Percentiles rank a stretch among this genome's conserved stretches.
Conservation (phyloP, 1,140 invertebrate species). For the Drosophila malerkotliana region DNA sequence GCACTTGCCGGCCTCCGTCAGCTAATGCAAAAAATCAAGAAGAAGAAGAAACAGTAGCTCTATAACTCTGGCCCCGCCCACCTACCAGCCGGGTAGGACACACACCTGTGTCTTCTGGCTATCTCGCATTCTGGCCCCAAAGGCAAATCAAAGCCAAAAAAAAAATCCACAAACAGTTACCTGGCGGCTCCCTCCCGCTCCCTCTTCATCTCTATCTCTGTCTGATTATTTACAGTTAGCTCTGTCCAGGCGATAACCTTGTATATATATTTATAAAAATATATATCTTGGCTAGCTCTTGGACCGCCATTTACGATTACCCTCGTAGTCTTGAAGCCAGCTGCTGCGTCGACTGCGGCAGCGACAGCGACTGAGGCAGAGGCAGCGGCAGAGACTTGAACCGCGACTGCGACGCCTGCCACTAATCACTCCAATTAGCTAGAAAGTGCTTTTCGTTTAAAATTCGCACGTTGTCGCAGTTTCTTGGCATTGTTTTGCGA, state of each 20-base stretch:
- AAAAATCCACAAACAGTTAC: background rate
- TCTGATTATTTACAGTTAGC: conserved; percentile 65
- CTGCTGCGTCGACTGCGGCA: conserved; percentile 20
- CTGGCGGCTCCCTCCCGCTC: conserved; percentile 25
- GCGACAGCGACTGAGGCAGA: conserved; percentile 4
- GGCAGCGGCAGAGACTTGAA: conserved; percentile 1
- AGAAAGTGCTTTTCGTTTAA: conserved; percentile 82
- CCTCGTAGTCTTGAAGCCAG: conserved; percentile 11
- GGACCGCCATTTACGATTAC: conserved; percentile 57
- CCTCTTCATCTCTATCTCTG: conserved; percentile 42
- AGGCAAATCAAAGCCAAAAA: conserved; percentile 4
- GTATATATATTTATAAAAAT: conserved; percentile 31
- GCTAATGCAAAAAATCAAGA: no score
- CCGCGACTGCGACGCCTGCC: conserved; percentile 42
- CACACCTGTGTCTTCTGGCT: background rate
- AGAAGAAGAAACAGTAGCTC: no score
- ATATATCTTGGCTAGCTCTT: conserved; percentile 62
- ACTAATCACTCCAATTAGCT: conserved; percentile 82
- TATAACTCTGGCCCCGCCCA: background rate
- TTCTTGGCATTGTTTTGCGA: conserved; percentile 80
- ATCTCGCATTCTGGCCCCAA: background rate
- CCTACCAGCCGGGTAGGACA: background rate
- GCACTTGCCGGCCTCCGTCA: background rate
- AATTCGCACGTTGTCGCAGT: conserved; percentile 83
- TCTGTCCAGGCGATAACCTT: conserved; percentile 67